Evolutionary conservation across 1,140 invertebrate species (phyloP).

Genomic region (Conopomorpha cramerella): DNA sequence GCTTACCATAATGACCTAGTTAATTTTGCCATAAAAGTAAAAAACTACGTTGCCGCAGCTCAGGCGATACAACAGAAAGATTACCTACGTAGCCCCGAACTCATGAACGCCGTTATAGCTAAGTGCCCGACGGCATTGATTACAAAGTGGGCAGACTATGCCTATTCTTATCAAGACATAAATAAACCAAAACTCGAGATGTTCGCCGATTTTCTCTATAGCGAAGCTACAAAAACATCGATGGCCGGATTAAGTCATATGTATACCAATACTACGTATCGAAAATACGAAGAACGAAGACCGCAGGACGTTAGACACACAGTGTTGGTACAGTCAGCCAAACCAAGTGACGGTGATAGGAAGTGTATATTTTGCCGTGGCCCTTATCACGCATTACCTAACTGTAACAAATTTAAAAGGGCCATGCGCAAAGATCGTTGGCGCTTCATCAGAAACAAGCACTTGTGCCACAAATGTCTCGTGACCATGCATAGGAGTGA

Average conservation of each 20-base stretch:
- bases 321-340: not conserved
- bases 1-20: constrained; percentile 2
- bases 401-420: constrained; percentile 2
- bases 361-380: constrained; percentile 1
- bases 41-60: constrained; percentile 2
- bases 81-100: constrained; percentile 4
- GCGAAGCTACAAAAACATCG: constrained; percentile 4
- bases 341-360: not conserved
- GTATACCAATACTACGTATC: not conserved
- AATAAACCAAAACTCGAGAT: not conserved
- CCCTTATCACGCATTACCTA: not conserved
- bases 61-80: not conserved
- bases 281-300: not conserved
- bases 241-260: constrained; percentile 1
- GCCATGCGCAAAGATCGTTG: constrained; percentile 4
- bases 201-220: constrained; percentile 4
- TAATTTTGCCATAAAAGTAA: constrained; percentile 2
- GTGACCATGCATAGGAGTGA: not conserved
- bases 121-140: constrained; percentile 1
- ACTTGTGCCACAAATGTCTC: constrained; percentile 3
- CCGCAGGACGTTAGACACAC: not conserved
- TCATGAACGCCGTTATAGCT: not conserved
- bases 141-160: constrained; percentile 1
- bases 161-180: not conserved
- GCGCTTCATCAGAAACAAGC: not conserved